Conservation (phyloP, 2,113 vertebrate species). For the Pimephales promelas region DNA sequence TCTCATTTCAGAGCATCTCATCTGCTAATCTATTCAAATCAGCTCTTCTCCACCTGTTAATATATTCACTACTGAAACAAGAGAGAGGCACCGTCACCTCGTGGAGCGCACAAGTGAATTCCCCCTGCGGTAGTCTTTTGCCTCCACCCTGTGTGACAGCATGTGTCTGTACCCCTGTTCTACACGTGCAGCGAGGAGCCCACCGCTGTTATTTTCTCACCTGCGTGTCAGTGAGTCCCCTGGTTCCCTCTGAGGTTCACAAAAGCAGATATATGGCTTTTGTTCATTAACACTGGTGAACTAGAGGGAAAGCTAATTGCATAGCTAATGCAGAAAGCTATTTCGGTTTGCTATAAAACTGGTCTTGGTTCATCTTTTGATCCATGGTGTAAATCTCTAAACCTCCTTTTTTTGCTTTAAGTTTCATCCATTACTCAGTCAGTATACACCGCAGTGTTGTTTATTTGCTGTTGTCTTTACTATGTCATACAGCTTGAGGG, state of each 20-base stretch:
- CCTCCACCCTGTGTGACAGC: conserved; percentile 53
- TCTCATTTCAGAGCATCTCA: conserved; percentile 67
- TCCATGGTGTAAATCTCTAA: conserved; percentile 16
- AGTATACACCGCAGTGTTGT: background rate
- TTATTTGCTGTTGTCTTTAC: conserved; percentile 1
- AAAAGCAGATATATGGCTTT: conserved; percentile 36
- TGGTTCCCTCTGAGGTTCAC: conserved; percentile 23
- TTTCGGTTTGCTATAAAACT: conserved; percentile 36
- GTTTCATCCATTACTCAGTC: conserved; percentile 3
- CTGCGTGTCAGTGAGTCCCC: conserved; percentile 35
- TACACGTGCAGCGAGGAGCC: conserved; percentile 31
- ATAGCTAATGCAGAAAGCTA: conserved; percentile 46
- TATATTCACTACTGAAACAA: conserved; percentile 68
- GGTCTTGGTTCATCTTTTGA: conserved; percentile 35
- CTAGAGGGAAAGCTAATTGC: conserved; percentile 64
- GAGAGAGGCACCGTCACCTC: conserved; percentile 65
- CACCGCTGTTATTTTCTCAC: conserved; percentile 48
- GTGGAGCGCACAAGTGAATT: conserved; percentile 62
- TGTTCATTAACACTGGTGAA: conserved; percentile 67
- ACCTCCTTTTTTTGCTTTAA: background rate
- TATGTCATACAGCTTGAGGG: background rate
- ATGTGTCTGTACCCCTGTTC: conserved; percentile 27
- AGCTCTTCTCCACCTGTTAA: conserved; percentile 65
- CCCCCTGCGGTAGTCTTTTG: conserved; percentile 59
- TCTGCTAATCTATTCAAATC: conserved; percentile 67